phyloP scores from a whole-genome alignment of 2,888 invertebrate genomes.

The Alentia gelatinosa region DNA sequence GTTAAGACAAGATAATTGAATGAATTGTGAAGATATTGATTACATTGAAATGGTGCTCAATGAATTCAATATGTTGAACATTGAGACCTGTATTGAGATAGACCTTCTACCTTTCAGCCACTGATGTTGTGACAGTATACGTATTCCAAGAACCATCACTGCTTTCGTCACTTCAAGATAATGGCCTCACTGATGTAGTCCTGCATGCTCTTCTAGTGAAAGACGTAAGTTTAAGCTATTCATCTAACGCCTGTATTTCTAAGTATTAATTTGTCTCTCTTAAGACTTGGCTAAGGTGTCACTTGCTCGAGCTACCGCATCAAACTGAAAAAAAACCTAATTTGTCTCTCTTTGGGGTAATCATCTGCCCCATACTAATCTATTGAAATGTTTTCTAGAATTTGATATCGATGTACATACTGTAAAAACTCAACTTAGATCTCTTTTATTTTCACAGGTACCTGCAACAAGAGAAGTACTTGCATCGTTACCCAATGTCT shows the following conservation, averaged over 20 bases:
- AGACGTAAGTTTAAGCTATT: constrained; percentile 83
- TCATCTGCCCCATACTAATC: too few relatives aligned
- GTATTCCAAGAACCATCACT: constrained; percentile 89
- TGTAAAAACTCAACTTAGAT: neutral
- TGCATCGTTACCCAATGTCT: constrained; percentile 92
- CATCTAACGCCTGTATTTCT: too few relatives aligned
- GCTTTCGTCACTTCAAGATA: constrained; percentile 91
- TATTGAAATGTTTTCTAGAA: neutral
- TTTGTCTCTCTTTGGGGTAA: too few relatives aligned
- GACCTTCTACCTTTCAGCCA: constrained; percentile 76
- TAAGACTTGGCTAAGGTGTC: too few relatives aligned
- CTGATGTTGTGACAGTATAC: constrained; percentile 92
- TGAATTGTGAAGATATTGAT: too few relatives aligned
- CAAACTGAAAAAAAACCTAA: too few relatives aligned
- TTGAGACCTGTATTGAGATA: too few relatives aligned
- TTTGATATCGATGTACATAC: neutral
- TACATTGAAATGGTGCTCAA: too few relatives aligned
- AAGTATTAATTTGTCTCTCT: too few relatives aligned
- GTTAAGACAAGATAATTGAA: too few relatives aligned
- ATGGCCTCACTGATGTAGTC: constrained; percentile 92
- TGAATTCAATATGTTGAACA: too few relatives aligned
- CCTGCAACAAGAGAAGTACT: constrained; percentile 84
- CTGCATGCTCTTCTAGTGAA: constrained; percentile 90
- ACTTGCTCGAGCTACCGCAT: too few relatives aligned
- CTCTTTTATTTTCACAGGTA: constrained; percentile 76